Base-by-base conservation (phyloP, 2,797 vertebrate genomes). In the Esox lucius region DNA sequence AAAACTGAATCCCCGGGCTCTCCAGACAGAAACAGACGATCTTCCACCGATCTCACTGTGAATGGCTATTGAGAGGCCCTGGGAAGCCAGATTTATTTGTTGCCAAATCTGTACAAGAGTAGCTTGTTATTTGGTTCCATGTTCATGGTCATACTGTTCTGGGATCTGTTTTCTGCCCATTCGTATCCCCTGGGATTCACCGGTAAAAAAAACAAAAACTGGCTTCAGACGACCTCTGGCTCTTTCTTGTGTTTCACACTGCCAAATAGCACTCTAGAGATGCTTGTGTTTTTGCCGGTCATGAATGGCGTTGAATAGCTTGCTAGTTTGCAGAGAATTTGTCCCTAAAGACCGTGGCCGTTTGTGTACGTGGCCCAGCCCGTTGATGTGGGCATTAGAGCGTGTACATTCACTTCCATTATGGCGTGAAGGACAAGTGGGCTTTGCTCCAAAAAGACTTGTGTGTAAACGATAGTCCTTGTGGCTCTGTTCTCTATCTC, bases 331-430 rank as follows among this genome's bases (percentile, higher is more conserved):
- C 56, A 19, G 9, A 22, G 56, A 24, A 22, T 59, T 59, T 24
- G 56, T 59, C 22, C 56, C 56, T 22, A 59, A 22, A 24, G 56
- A 59, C 56, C 11, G 22, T 59, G 8, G 9, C 22, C 22, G 11
- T 59, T 59, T 59, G 56, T 59, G 56, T 24, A 59, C 11, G 8
- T 59, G 8, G 56, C 56, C n/a, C n/a, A 3, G 56, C 56, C 56
- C 59, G 56, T 59, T 59, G 56, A 59, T 59, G 56, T 59, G n/a
- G 56, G 56, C 56, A 59, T 59, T 59, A 22, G n/a, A 46, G 42
- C 42, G 11, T 46, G 11, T 46, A 59, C n/a, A 8, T 24, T 59
- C 11, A 3, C 56, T 22, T 59, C 56, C 19, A 59, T 24, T 59
- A 59, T 59, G 56, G 56, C 12, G 11, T 59, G 56, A 59, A 24